phyloP scores from a whole-genome alignment of 2,888 invertebrate genomes.

The Blomia tropicalis region DNA sequence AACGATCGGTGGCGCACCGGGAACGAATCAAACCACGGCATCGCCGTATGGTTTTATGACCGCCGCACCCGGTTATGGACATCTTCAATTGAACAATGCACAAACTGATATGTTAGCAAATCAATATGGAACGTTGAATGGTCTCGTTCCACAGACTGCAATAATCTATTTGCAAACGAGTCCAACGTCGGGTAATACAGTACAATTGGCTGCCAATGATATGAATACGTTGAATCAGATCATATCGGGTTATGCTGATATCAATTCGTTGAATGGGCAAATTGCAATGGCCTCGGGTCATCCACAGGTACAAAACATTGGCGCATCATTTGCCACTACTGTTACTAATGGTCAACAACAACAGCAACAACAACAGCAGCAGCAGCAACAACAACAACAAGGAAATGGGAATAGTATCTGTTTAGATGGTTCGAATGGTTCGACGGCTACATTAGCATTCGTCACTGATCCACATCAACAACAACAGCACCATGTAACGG shows the following conservation, averaged over 20 bases:
- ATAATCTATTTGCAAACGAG: constrained; percentile 7
- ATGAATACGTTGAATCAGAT: background rate
- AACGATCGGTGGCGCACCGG: background rate
- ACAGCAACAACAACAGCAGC: constrained; percentile 5
- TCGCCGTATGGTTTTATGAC: background rate
- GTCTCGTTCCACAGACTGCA: background rate
- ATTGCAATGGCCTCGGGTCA: background rate
- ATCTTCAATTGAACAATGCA: background rate
- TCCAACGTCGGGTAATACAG: background rate
- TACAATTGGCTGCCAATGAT: constrained; percentile 2
- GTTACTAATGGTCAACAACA: background rate
- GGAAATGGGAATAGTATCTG: background rate
- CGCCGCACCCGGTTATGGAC: background rate
- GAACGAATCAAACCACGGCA: background rate
- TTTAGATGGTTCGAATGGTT: background rate
- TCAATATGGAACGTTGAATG: background rate
- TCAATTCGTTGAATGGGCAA: constrained; percentile 6
- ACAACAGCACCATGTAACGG: background rate
- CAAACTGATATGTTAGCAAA: background rate
- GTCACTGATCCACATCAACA: constrained; percentile 5
- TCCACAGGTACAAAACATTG: background rate
- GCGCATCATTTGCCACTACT: background rate
- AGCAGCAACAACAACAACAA: background rate
- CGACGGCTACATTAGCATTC: background rate
- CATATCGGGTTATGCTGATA: background rate